phyloP scores from a whole-genome alignment of 2,797 vertebrate genomes.

The Anguilla obscura region DNA sequence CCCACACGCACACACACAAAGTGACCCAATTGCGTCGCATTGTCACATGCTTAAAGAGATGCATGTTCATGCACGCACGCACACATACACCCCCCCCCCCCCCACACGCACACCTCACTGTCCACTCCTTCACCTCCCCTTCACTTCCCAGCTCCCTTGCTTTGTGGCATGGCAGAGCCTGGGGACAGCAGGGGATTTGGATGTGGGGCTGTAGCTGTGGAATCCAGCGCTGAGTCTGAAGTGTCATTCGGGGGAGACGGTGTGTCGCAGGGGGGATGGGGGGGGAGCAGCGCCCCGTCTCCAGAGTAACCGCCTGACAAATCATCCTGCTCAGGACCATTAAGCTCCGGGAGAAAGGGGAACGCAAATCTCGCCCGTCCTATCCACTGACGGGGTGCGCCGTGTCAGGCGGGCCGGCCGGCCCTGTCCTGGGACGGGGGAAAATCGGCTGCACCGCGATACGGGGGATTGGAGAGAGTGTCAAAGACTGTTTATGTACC shows the following conservation, averaged over 20 bases:
- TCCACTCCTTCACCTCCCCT: not conserved
- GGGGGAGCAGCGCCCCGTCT: not conserved
- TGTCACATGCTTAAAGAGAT: too few relatives aligned
- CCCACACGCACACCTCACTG: not conserved
- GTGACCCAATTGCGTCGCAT: too few relatives aligned
- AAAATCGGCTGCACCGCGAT: not conserved
- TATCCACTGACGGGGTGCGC: not conserved
- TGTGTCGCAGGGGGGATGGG: too few relatives aligned
- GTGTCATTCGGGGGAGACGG: not conserved
- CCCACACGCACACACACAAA: not conserved
- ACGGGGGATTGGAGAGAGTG: not conserved
- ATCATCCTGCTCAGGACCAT: not conserved
- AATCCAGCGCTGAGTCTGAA: not conserved
- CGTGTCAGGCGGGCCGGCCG: not conserved
- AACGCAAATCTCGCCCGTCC: not conserved
- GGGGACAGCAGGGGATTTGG: not conserved
- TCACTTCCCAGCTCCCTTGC: not conserved
- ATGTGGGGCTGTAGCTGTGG: not conserved
- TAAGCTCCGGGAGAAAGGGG: not conserved
- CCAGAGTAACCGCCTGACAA: slow-evolving; percentile 8
- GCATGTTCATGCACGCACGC: not conserved
- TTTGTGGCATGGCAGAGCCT: not conserved
- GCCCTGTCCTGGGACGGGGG: not conserved
- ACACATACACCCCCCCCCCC: not conserved
- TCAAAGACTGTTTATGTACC: not conserved